Percentiles rank a stretch among this genome's conserved stretches.
Conservation (phyloP, 2,797 vertebrate genomes). For the Takifugu rubripes region DNA sequence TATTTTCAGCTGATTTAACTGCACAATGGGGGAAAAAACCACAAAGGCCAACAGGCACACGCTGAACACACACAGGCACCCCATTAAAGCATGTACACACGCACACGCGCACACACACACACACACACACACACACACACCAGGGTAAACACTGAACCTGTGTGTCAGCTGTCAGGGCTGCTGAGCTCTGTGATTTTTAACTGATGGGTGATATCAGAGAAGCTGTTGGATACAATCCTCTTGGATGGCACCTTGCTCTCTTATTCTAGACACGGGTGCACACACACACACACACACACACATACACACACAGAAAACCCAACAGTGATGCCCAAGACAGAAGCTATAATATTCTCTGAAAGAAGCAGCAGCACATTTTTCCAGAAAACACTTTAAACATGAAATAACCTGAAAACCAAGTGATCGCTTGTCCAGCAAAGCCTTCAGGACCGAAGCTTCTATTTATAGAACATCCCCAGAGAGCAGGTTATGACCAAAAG, state of each 20-base stretch:
- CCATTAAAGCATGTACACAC: not conserved
- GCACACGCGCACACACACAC: not conserved
- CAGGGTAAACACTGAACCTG: not conserved
- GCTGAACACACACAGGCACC: constrained; percentile 1
- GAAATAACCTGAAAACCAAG: too few relatives aligned
- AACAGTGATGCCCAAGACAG: constrained; percentile 11
- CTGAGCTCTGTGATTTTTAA: constrained; percentile 51
- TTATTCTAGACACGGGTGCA: not conserved
- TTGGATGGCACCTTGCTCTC: not conserved
- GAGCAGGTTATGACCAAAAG: not conserved
- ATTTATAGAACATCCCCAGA: not conserved
- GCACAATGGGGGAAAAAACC: constrained; percentile 7
- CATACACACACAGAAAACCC: not conserved
- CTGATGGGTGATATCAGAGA: constrained; percentile 52
- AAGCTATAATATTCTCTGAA: constrained; percentile 10
- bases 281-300: constrained; percentile 8
- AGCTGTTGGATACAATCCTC: constrained; percentile 34
- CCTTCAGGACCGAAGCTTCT: not conserved
- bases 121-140: too few relatives aligned
- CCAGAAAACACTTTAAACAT: not conserved
- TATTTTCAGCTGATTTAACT: constrained; percentile 41
- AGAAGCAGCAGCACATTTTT: not conserved
- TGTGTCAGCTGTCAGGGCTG: constrained; percentile 35
- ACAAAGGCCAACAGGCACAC: not conserved
- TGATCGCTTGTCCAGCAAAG: not conserved